Percentiles rank a stretch among this genome's conserved stretches.
Evolutionary conservation across 2,113 vertebrate species (phyloP).

Genomic region (Catharus bicknelli): DNA sequence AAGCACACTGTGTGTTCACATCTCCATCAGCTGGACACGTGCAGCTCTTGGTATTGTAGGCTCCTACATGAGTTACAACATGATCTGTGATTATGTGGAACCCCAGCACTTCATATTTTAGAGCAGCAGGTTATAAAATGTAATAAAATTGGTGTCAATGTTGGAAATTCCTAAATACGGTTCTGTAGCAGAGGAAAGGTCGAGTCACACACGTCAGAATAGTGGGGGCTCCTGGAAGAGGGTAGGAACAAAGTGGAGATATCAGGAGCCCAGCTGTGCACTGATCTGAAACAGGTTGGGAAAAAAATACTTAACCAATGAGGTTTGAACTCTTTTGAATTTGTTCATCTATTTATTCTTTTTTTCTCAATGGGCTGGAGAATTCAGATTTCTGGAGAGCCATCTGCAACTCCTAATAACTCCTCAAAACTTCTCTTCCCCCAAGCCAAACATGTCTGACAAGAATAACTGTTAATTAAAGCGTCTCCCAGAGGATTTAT

Average conservation of each 20-base stretch:
- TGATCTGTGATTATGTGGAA: not conserved
- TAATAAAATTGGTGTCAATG: not conserved
- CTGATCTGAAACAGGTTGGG: conserved; percentile 23
- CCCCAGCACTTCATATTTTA: not conserved
- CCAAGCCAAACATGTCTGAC: conserved; percentile 22
- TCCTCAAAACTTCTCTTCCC: not conserved
- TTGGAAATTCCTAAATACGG: not conserved
- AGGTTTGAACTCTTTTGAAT: not conserved
- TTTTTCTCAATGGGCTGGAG: not conserved
- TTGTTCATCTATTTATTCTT: not conserved
- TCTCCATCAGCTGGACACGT: not conserved
- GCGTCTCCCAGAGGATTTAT: conserved; percentile 13
- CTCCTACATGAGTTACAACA: not conserved
- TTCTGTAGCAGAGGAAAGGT: not conserved
- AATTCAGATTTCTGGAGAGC: conserved; percentile 19
- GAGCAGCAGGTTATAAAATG: not conserved
- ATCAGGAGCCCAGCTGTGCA: not conserved
- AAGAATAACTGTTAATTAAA: conserved; percentile 58
- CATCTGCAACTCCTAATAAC: conserved; percentile 10
- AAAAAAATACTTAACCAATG: not conserved
- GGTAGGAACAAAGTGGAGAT: not conserved
- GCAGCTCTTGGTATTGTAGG: not conserved
- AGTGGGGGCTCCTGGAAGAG: not conserved
- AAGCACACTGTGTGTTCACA: not conserved
- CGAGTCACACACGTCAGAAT: not conserved